These are phyloP conservation scores for Tinamus major DNA, from an alignment of 2,797 vertebrate species.

Conservation along the genomic window DNA sequence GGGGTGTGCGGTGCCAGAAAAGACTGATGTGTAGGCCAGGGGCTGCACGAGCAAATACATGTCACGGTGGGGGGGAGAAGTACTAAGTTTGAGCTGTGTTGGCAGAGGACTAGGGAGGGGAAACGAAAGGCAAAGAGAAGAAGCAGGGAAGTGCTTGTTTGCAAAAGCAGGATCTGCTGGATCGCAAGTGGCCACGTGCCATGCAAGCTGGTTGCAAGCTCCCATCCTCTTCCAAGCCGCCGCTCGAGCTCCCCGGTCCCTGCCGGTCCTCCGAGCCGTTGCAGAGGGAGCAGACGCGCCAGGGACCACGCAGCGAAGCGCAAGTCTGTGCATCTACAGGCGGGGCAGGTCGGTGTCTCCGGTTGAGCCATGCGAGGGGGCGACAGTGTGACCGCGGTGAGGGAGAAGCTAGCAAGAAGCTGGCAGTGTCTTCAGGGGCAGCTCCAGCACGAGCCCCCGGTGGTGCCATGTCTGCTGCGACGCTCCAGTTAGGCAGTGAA, in stretches of 20 bases:
- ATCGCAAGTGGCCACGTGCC: neutral
- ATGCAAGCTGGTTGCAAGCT: neutral
- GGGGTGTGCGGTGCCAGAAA: neutral
- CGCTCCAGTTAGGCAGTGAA: constrained; percentile 37
- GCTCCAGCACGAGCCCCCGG: constrained; percentile 3
- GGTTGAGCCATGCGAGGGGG: neutral
- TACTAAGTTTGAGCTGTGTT: neutral
- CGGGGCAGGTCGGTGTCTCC: neutral
- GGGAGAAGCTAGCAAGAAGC: neutral
- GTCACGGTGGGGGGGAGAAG: neutral
- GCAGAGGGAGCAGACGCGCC: neutral
- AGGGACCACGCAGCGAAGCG: no score
- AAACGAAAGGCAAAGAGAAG: neutral
- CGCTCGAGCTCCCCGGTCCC: neutral
- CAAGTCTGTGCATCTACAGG: neutral
- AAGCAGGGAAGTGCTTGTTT: neutral
- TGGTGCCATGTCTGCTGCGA: neutral
- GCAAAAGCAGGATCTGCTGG: neutral
- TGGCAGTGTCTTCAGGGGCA: neutral
- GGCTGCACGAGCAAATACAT: neutral
- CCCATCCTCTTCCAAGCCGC: neutral
- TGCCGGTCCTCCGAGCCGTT: rapidly evolving
- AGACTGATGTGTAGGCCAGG: neutral
- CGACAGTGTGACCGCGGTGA: neutral
- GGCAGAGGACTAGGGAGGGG: neutral